Conservation (phyloP, 1,140 invertebrate species). For the Harlomillsia oculata region DNA sequence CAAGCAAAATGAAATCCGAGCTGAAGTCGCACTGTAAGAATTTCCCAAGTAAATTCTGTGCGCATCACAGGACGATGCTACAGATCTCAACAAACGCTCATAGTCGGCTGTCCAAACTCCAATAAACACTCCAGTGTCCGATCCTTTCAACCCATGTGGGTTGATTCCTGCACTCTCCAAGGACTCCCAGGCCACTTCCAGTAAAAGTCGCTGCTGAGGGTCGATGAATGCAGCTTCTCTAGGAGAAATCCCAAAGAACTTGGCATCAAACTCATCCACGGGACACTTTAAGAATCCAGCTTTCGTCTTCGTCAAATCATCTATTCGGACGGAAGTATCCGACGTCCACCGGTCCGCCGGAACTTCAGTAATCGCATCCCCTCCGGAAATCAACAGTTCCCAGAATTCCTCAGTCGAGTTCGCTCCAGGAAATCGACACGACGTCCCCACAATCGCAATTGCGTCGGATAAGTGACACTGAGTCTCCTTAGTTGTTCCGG, state of each 20-base stretch:
- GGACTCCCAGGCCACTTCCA: slow-evolving; percentile 53
- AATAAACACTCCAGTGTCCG: slow-evolving; percentile 15
- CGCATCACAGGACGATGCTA: neutral
- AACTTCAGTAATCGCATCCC: slow-evolving; percentile 1
- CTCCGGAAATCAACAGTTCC: slow-evolving; percentile 9
- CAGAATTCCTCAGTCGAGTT: slow-evolving; percentile 17
- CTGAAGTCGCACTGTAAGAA: slow-evolving; percentile 16
- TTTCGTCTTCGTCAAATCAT: slow-evolving; percentile 2
- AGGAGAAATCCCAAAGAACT: slow-evolving; percentile 47
- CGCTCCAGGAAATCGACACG: slow-evolving; percentile 15
- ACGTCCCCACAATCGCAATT: slow-evolving; percentile 12
- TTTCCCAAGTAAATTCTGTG: slow-evolving; percentile 26
- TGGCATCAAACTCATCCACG: slow-evolving; percentile 43
- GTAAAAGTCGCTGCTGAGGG: slow-evolving; percentile 50
- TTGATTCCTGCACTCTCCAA: slow-evolving; percentile 44
- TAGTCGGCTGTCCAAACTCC: slow-evolving; percentile 19
- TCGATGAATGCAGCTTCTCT: slow-evolving; percentile 52
- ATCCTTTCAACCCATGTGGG: slow-evolving; percentile 2
- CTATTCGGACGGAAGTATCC: neutral
- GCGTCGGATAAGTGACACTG: neutral
- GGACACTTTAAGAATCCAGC: slow-evolving; percentile 21
- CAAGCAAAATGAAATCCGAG: slow-evolving; percentile 17
- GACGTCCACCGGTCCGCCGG: slow-evolving; percentile 8
- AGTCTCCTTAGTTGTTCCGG: neutral
- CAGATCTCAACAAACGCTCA: neutral